Evolutionary conservation across 2,888 invertebrate species (phyloP), one percentile per base, ranked within the genome.

Genomic region (Machimus rusticus): DNA sequence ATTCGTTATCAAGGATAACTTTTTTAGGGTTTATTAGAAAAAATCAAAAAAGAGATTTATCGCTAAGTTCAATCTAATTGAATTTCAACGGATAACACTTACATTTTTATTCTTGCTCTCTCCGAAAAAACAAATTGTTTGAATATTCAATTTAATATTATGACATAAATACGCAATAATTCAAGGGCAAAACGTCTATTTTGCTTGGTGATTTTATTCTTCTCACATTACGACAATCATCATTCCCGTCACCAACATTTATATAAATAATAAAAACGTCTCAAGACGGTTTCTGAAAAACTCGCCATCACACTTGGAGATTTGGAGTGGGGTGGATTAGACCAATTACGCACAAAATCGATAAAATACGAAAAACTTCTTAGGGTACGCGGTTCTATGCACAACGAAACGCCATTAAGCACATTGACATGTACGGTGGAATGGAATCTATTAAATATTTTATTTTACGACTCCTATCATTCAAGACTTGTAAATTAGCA

Each of bases 321-420:
- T 23, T 0, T 19, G 12, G 9, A 66, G 6, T 28, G 66, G 28
- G 12, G 66, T 84, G 37, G 57, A 84, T 84, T 84, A 66, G 66
- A 37, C 66, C 66, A 84, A 84, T 84, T 84, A 84, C 66, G 66
- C 66, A 84, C 39, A 37, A 84, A 84, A 84, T 84, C 82, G 82
- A 84, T 84, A 84, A 16, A 46, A 66, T 66, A 19, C 66, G 66
- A 84, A 84, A 66, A 82, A 84, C 23, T 84, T 37, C 82, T 57
- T 46, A 37, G 66, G n/a, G 8, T 12, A 19, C 46, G n/a, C 43
- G 43, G 51, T 51, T 79, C 46, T 34, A 23, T 28, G 55, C 55
- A 66, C 57, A 51, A 66, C 37, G 28, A 57, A 84, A 37, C 82
- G 5, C 37, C 39, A 37, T 57, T 37, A 66, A 31, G 55, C n/a